phyloP scores from a whole-genome alignment of 2,797 vertebrate genomes.

The Chanos chanos region DNA sequence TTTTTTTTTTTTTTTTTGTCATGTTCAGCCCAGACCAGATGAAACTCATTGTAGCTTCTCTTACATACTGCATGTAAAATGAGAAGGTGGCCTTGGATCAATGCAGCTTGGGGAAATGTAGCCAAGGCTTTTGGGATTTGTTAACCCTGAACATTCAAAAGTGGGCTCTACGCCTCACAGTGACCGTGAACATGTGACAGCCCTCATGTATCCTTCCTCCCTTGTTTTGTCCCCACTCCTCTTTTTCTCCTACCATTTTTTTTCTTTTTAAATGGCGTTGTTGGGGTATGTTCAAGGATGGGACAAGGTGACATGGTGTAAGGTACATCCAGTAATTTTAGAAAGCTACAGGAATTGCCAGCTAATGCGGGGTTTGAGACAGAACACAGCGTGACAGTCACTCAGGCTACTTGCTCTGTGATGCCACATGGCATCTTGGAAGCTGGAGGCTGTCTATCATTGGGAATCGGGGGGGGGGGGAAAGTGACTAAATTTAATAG shows the following conservation, averaged over 20 bases:
- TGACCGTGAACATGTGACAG: slow-evolving; percentile 42
- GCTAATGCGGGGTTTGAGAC: slow-evolving; percentile 26
- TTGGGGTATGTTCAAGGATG: slow-evolving; percentile 44
- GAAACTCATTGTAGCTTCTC: neutral
- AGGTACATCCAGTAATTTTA: slow-evolving; percentile 56
- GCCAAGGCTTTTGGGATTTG: slow-evolving; percentile 46
- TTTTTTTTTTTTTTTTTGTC: neutral
- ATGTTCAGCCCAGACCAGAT: neutral
- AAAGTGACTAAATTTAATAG: neutral
- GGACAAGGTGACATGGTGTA: slow-evolving; percentile 44
- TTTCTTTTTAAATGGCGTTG: slow-evolving; percentile 3
- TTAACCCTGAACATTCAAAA: slow-evolving; percentile 31
- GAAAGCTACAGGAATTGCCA: slow-evolving; percentile 23
- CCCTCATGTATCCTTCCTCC: slow-evolving; percentile 1
- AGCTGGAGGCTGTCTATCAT: slow-evolving; percentile 12
- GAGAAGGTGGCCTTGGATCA: neutral
- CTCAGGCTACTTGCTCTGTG: slow-evolving; percentile 11
- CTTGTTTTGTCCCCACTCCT: neutral
- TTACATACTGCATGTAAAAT: neutral
- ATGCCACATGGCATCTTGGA: slow-evolving; percentile 15
- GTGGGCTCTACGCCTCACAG: slow-evolving; percentile 27
- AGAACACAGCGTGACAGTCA: slow-evolving; percentile 18
- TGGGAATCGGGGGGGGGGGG: neutral
- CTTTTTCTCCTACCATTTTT: neutral
- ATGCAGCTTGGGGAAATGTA: slow-evolving; percentile 3